Evolutionary conservation across 2,888 invertebrate genomes (phyloP).

Genomic region (Caenorhabditis sp.): DNA sequence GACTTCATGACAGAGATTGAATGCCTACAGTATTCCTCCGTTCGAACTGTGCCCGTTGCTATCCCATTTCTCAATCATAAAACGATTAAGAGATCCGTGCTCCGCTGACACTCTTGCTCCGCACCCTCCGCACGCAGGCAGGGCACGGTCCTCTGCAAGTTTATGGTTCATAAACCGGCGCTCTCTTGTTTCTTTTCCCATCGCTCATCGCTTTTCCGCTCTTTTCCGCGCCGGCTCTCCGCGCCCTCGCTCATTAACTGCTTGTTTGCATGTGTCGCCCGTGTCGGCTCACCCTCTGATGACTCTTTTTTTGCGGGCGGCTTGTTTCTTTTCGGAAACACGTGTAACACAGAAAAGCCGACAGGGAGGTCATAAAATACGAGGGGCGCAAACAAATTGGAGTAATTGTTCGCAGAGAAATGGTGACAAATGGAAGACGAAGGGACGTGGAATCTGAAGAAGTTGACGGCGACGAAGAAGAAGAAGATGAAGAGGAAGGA

Average conservation of each 20-base stretch:
- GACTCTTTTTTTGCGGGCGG: neutral
- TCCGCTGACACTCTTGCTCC: neutral
- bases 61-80: constrained; percentile 1
- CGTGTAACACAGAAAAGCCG: constrained; percentile 4
- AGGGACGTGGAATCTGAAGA: neutral
- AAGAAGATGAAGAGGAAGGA: neutral
- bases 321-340: neutral
- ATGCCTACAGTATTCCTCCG: too few relatives aligned
- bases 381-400: constrained; percentile 14
- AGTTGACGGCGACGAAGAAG: neutral
- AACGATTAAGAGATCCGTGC: neutral
- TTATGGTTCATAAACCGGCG: constrained; percentile 4
- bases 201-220: neutral
- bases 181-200: neutral
- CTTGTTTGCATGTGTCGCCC: neutral
- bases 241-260: neutral
- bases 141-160: neutral
- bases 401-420: neutral
- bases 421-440: constrained; percentile 3
- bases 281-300: neutral
- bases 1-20: too few relatives aligned
- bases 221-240: constrained; percentile 1
- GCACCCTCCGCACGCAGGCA: neutral
- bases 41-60: neutral
- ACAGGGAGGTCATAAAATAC: constrained; percentile 13